Conservation (phyloP, 2,888 invertebrate species). For the Quadroppia sp. region DNA sequence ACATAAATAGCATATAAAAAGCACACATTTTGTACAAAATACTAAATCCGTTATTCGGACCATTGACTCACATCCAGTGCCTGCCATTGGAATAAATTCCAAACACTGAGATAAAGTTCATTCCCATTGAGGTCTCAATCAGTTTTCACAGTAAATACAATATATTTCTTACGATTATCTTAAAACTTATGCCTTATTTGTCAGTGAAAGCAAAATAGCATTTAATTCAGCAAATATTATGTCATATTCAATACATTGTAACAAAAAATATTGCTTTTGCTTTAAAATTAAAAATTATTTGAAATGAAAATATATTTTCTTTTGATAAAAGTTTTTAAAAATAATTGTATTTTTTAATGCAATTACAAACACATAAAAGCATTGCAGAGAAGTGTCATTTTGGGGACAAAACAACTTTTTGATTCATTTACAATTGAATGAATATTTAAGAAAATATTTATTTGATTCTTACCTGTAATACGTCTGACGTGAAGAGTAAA, state of each 20-base stretch:
- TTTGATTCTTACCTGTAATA: constrained; percentile 11
- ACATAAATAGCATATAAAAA: constrained; percentile 8
- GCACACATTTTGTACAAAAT: background rate
- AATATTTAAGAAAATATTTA: background rate
- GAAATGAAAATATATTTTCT: background rate
- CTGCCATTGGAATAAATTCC: background rate
- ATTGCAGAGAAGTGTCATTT: constrained; percentile 27
- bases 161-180: constrained; percentile 9
- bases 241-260: background rate
- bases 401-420: background rate
- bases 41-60: constrained; percentile 25
- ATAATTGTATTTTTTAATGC: background rate
- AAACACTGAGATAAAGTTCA: constrained; percentile 10
- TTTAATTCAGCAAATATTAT: constrained; percentile 7
- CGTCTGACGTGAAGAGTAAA: background rate
- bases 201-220: constrained; percentile 1
- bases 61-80: background rate
- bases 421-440: no score
- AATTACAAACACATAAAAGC: background rate
- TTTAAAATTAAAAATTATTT: background rate
- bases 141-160: background rate
- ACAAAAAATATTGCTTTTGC: background rate
- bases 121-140: background rate
- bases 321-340: background rate
- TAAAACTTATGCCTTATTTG: constrained; percentile 23